These are phyloP conservation scores for Bombyx mandarina DNA, from an alignment of 1,140 invertebrate genomes.

Conservation along the genomic window DNA sequence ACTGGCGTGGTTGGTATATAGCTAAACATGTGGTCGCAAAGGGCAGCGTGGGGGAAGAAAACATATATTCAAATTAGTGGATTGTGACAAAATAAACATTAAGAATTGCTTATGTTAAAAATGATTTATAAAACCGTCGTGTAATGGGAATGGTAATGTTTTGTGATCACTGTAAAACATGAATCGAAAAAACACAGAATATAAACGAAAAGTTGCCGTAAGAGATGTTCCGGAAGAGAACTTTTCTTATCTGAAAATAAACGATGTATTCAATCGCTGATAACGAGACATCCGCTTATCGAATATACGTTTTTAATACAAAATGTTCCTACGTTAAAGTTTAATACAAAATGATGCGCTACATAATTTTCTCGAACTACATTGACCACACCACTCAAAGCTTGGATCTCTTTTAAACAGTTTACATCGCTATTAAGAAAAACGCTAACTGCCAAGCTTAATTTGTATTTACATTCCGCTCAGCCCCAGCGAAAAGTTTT, in stretches of 20 bases:
- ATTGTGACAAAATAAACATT: too few species aligned
- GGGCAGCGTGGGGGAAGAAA: conserved; percentile 42
- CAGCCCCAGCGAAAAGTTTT: conserved; percentile 36
- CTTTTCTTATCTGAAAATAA: conserved; percentile 11
- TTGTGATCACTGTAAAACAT: too few species aligned
- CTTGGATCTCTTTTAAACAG: conserved; percentile 3
- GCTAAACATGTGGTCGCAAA: conserved; percentile 47
- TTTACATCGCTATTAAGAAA: conserved; percentile 33
- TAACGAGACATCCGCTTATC: too few species aligned
- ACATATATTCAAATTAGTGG: too few species aligned
- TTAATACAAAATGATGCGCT: too few species aligned
- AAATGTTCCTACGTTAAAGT: too few species aligned
- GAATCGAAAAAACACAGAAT: not conserved
- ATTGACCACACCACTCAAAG: not conserved
- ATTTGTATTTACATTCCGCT: conserved; percentile 40
- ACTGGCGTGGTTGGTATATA: conserved; percentile 74
- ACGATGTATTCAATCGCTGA: too few species aligned
- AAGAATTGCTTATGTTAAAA: too few species aligned
- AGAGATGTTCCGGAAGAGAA: conserved; percentile 58
- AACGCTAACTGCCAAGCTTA: conserved; percentile 47
- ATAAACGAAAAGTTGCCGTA: conserved; percentile 28
- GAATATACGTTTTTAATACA: too few species aligned
- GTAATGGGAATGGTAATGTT: too few species aligned
- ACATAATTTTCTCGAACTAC: not conserved
- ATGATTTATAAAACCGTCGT: too few species aligned